Evolutionary conservation across 2,113 vertebrate genomes (phyloP).

Genomic region (Polypterus senegalus): DNA sequence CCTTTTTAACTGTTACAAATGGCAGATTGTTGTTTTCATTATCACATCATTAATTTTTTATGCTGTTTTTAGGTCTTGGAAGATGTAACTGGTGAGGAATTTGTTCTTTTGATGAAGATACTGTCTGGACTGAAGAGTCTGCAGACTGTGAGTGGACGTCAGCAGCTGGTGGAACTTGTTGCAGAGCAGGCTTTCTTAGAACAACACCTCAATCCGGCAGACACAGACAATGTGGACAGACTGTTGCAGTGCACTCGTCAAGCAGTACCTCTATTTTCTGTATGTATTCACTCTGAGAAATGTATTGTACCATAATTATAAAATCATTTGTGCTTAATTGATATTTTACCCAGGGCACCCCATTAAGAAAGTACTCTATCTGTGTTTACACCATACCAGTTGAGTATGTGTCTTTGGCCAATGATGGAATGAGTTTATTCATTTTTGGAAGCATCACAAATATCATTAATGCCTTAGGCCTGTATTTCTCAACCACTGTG

Average conservation of each 20-base stretch:
- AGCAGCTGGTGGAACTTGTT: conserved; percentile 86
- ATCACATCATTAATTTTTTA: neutral
- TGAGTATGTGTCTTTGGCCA: too few species aligned
- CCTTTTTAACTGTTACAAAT: too few species aligned
- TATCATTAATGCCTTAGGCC: too few species aligned
- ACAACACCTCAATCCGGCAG: conserved; percentile 78
- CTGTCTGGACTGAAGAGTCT: conserved; percentile 72
- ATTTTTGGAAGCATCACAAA: too few species aligned
- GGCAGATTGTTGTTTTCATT: too few species aligned
- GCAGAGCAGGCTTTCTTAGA: conserved; percentile 89
- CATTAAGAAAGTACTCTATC: too few species aligned
- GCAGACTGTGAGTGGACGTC: conserved; percentile 86
- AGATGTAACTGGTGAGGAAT: conserved; percentile 93
- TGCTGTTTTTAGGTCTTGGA: conserved; percentile 69
- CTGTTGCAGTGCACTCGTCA: conserved; percentile 91
- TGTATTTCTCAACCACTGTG: too few species aligned
- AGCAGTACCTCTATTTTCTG: conserved; percentile 88
- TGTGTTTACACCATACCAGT: too few species aligned
- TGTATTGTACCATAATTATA: neutral
- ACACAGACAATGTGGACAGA: conserved; percentile 85
- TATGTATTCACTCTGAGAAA: conserved; percentile 36
- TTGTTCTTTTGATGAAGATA: conserved; percentile 94
- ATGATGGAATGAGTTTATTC: too few species aligned
- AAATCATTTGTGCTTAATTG: too few species aligned
- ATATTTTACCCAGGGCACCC: too few species aligned